Base-by-base conservation (phyloP, 2,797 vertebrate genomes). In the Galaxias olidus region DNA sequence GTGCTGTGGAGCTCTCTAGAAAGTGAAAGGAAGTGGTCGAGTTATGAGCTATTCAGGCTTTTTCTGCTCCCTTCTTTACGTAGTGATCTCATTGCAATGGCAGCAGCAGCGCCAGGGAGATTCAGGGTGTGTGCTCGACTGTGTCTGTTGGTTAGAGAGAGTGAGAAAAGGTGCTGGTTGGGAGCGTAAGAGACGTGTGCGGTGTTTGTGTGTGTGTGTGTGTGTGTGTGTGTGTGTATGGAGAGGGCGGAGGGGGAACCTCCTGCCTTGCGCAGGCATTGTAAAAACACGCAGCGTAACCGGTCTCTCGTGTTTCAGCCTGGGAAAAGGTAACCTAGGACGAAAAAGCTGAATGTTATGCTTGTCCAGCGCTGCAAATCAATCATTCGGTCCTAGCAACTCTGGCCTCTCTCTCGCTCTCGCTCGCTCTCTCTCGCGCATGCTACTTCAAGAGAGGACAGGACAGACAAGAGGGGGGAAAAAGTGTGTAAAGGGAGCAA, bases 1-100 rank as follows among this genome's bases (percentile, higher is more conserved):
- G 17, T 52, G 63, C 17, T 44, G 44, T 10, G 47, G 44, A 40
- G 56, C 9, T 43, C 17, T 47, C 69, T 63, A 56, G 52, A 73
- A 10, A 50, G 73, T 54, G 17, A 17, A 63, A 44, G 53, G 64
- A 78, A 71, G 57, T 65, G 48, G 55, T 72, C 18, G 55, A 54
- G 59, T 58, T 68, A 65, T 55, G 68, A 72, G 66, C 75, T 73
- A 74, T 66, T 69, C 66, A 60, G 30, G 48, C 54, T 65, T 76
- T 77, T 73, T 69, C 59, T 49, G 69, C 71, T 63, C 76, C 69
- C 75, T 80, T 82, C 74, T 84, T 85, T 76, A 81, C 68, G n/a
- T 30, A 55, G 76, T 90, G 87, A 91, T 87, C 90, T 91, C 89
- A 89, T 78, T 82, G 76, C 84, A 83, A 81, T 75, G 86, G 87